phyloP scores from a whole-genome alignment of 2,113 vertebrate genomes.

The Brevimyrus niger region DNA sequence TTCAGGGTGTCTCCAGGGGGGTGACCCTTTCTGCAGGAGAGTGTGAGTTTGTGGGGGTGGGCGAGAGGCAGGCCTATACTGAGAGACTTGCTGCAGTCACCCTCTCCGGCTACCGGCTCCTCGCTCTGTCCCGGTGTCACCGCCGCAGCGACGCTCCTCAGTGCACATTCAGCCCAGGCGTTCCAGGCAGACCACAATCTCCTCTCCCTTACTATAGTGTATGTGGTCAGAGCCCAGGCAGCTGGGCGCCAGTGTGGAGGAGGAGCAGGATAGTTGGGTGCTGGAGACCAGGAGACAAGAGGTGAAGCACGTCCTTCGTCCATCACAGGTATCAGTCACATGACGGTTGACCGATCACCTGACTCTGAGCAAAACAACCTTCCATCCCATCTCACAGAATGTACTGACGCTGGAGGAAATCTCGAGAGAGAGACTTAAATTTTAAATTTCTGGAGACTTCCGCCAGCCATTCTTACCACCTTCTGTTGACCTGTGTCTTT shows the following conservation, averaged over 20 bases:
- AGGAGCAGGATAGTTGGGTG: slow-evolving; percentile 47
- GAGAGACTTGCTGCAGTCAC: slow-evolving; percentile 24
- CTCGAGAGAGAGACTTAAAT: slow-evolving; percentile 26
- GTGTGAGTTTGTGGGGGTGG: slow-evolving; percentile 19
- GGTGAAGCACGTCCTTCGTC: slow-evolving; percentile 45
- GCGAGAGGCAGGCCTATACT: slow-evolving; percentile 24
- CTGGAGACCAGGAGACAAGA: slow-evolving; percentile 43
- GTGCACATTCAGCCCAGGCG: not conserved
- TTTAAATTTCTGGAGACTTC: slow-evolving; percentile 43
- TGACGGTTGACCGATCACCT: slow-evolving; percentile 27
- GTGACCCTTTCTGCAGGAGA: slow-evolving; percentile 45
- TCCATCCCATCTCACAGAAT: slow-evolving; percentile 15
- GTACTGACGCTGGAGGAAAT: slow-evolving; percentile 18
- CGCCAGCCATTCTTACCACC: slow-evolving; percentile 42
- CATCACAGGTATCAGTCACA: slow-evolving; percentile 51
- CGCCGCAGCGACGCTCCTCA: not conserved
- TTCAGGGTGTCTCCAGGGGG: slow-evolving; percentile 34
- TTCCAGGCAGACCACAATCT: not conserved
- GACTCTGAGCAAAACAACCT: not conserved
- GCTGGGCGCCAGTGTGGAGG: not conserved
- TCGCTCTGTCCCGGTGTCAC: not conserved
- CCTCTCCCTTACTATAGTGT: not conserved
- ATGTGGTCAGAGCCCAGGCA: not conserved
- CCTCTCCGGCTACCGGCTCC: not conserved
- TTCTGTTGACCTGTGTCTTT: slow-evolving; percentile 37